Percentiles rank a stretch among this genome's conserved stretches.
phyloP scores from a whole-genome alignment of 2,113 vertebrate genomes.

The Micronycteris hirsuta region DNA sequence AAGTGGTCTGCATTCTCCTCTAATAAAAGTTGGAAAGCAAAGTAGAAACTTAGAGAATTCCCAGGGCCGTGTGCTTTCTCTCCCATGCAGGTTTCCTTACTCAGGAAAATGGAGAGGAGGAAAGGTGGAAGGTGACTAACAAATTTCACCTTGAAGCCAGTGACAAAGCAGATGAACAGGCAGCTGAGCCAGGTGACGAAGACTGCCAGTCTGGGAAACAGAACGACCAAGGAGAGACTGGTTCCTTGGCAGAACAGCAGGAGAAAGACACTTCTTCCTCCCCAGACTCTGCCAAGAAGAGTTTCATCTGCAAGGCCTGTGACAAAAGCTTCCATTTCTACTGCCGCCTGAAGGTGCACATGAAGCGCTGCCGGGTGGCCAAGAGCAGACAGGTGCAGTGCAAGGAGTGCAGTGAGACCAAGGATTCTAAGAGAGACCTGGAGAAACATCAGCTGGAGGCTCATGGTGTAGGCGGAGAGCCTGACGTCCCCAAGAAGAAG shows the following conservation, averaged over 20 bases:
- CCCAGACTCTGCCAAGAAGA: conserved; percentile 75
- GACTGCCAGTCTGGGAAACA: conserved; percentile 29
- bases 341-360: conserved; percentile 86
- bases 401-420: conserved; percentile 75
- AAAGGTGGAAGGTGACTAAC: conserved; percentile 62
- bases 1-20: background rate
- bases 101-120: conserved; percentile 49
- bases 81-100: conserved; percentile 66
- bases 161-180: conserved; percentile 49
- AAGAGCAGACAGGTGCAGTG: conserved; percentile 80
- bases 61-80: background rate
- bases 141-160: conserved; percentile 63
- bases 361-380: conserved; percentile 83
- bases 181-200: conserved; percentile 5
- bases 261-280: conserved; percentile 47
- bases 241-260: conserved; percentile 25
- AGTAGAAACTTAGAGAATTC: background rate
- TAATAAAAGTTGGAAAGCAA: background rate
- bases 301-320: conserved; percentile 85
- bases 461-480: conserved; percentile 53
- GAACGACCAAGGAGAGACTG: background rate
- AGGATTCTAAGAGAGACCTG: conserved; percentile 77
- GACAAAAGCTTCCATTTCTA: conserved; percentile 88
- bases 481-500: conserved; percentile 71
- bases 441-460: conserved; percentile 82